Evolutionary conservation across 2,797 vertebrate genomes (phyloP).

Genomic region (Phrynocephalus vlangalii): DNA sequence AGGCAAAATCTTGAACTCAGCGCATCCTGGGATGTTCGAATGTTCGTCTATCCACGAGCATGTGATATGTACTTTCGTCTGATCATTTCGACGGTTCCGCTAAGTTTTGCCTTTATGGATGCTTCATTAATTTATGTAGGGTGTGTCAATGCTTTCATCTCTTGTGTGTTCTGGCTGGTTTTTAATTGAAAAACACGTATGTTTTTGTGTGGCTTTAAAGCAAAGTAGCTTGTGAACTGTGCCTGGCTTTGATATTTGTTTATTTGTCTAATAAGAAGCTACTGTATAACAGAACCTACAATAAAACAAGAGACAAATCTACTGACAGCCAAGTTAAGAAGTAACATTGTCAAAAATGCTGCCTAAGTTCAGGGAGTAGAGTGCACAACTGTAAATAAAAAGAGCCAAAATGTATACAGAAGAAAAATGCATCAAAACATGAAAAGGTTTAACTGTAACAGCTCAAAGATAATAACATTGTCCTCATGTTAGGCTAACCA

Average conservation of each 20-base stretch:
- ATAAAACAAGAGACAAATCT: neutral
- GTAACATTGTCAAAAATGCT: no score
- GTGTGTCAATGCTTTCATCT: neutral
- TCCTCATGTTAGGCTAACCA: neutral
- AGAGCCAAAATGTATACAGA: neutral
- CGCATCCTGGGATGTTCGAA: neutral
- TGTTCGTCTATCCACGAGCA: neutral
- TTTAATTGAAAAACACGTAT: constrained; percentile 9
- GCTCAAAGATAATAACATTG: no score
- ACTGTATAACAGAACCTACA: neutral
- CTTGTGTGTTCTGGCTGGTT: neutral
- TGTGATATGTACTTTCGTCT: neutral
- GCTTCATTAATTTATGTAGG: neutral
- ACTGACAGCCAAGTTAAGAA: no score
- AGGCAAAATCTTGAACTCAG: neutral
- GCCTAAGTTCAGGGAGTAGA: neutral
- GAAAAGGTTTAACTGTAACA: neutral
- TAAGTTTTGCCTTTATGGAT: neutral
- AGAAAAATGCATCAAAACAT: neutral
- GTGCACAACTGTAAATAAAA: neutral
- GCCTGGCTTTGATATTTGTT: neutral
- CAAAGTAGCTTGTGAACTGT: neutral
- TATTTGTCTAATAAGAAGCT: neutral
- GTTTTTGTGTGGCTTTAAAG: neutral
- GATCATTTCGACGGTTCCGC: neutral